These are phyloP conservation scores for Oryzias celebensis DNA, from an alignment of 2,113 vertebrate genomes.

Conservation along the genomic window DNA sequence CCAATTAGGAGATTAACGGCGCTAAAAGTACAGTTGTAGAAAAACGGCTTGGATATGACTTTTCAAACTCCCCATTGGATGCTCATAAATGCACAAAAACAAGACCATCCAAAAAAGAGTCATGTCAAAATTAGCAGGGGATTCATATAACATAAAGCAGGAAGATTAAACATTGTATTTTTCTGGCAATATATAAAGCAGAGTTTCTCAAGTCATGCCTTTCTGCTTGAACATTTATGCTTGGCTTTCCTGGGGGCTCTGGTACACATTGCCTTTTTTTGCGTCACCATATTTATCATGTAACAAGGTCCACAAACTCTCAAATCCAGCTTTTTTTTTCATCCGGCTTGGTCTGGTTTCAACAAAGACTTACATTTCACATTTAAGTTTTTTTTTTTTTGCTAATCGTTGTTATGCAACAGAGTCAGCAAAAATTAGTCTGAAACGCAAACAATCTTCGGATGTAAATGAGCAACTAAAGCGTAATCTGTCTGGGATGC, in stretches of 20 bases:
- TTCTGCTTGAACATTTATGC: too few species aligned
- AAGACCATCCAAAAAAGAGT: too few species aligned
- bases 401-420: constrained; percentile 49
- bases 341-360: constrained; percentile 1
- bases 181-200: too few species aligned
- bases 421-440: constrained; percentile 10
- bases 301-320: constrained; percentile 14
- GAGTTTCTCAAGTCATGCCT: too few species aligned
- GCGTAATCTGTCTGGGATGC: constrained; percentile 38
- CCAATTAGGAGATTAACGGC: not conserved
- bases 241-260: too few species aligned
- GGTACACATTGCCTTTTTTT: too few species aligned
- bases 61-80: too few species aligned
- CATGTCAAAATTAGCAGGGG: too few species aligned
- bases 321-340: constrained; percentile 1
- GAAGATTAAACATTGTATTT: too few species aligned
- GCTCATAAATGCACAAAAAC: too few species aligned
- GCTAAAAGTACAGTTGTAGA: not conserved
- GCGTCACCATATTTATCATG: too few species aligned
- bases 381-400: constrained; percentile 1
- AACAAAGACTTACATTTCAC: constrained; percentile 9
- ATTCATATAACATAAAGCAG: too few species aligned
- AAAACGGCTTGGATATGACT: not conserved
- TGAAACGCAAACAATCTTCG: constrained; percentile 5
- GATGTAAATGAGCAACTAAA: constrained; percentile 23